These are phyloP conservation scores for Poicephalus meyeri DNA, from an alignment of 2,113 vertebrate genomes.

Conservation along the genomic window DNA sequence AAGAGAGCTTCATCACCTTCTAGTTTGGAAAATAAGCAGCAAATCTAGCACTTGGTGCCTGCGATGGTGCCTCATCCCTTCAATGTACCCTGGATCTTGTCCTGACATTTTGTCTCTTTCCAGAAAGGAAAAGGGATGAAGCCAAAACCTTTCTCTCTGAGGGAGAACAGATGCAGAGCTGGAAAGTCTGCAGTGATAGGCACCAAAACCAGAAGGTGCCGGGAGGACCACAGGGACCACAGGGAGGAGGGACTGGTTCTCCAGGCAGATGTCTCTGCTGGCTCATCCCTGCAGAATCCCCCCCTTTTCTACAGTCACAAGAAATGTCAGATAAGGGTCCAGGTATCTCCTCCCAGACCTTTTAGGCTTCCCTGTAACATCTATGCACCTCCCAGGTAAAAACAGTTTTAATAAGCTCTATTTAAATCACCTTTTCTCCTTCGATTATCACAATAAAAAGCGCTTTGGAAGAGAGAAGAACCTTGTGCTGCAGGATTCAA, in stretches of 20 bases:
- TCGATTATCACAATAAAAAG: neutral
- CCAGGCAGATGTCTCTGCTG: neutral
- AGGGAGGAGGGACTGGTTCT: neutral
- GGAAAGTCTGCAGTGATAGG: neutral
- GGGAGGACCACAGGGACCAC: neutral
- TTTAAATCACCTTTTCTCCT: neutral
- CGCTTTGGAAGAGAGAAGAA: neutral
- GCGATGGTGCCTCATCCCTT: neutral
- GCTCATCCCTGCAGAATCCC: neutral
- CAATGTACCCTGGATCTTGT: neutral
- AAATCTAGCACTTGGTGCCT: neutral
- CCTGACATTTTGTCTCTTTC: neutral
- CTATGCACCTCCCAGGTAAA: neutral
- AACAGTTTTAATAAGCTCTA: neutral
- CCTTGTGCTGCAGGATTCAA: neutral
- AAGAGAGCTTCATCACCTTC: neutral
- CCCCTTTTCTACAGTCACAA: neutral
- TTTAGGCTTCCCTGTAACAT: neutral
- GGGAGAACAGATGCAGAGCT: neutral
- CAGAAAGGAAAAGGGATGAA: neutral
- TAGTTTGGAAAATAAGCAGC: neutral
- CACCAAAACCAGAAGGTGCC: neutral
- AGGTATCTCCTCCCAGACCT: neutral
- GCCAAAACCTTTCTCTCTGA: neutral
- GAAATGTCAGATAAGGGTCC: neutral